Percentiles rank a stretch among this genome's conserved stretches.
phyloP scores from a whole-genome alignment of 2,888 invertebrate genomes.

The Lysandra coridon region DNA sequence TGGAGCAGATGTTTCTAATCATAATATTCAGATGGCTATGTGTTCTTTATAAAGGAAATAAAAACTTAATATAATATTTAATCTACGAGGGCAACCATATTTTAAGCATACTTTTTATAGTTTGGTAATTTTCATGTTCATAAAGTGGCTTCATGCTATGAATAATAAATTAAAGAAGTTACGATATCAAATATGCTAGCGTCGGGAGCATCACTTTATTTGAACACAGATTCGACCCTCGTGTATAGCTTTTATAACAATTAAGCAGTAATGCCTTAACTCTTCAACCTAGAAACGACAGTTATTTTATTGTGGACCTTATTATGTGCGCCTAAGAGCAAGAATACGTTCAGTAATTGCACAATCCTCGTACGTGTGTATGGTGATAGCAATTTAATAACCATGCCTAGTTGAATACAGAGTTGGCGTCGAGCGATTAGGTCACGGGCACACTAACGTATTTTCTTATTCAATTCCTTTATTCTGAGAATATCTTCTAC shows the following conservation, averaged over 20 bases:
- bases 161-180: conserved; percentile 7
- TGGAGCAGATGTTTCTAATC: background rate
- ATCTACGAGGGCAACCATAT: background rate
- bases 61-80: background rate
- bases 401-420: conserved; percentile 44
- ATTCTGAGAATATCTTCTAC: conserved; percentile 43
- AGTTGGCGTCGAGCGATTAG: conserved; percentile 43
- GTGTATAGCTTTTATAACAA: conserved; percentile 66
- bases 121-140: background rate
- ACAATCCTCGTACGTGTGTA: conserved; percentile 46
- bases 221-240: conserved; percentile 50
- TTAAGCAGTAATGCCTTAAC: conserved; percentile 55
- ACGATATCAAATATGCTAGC: conserved; percentile 11
- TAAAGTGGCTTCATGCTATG: background rate
- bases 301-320: conserved; percentile 28
- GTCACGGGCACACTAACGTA: conserved; percentile 42
- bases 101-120: background rate
- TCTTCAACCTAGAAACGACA: conserved; percentile 17
- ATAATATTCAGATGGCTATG: background rate
- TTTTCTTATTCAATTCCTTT: conserved; percentile 45
- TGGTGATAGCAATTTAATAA: conserved; percentile 72
- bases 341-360: conserved; percentile 24
- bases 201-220: conserved; percentile 18
- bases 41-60: background rate
- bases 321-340: conserved; percentile 17